phyloP scores from a whole-genome alignment of 2,113 vertebrate genomes.

The Grammatotria lemairii region DNA sequence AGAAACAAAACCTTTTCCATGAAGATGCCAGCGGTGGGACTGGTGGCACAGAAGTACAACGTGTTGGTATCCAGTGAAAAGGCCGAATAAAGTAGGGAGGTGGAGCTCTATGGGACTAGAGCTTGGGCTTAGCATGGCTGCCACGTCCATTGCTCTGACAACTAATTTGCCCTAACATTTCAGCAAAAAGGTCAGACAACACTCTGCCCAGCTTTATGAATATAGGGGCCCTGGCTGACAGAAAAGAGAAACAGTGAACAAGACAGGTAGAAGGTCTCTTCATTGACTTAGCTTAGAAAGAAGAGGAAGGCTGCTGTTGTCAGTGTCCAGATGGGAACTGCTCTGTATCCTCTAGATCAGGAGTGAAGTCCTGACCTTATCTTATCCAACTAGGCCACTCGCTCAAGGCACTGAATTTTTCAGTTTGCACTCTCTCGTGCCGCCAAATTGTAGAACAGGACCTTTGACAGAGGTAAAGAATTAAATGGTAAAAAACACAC shows the following conservation, averaged over 20 bases:
- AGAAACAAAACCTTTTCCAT: not conserved
- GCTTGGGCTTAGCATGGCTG: constrained; percentile 38
- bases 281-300: constrained; percentile 31
- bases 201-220: constrained; percentile 56
- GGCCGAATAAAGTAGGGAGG: not conserved
- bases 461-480: constrained; percentile 10
- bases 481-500: not conserved
- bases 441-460: not conserved
- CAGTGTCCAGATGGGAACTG: constrained; percentile 47
- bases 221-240: constrained; percentile 23
- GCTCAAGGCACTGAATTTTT: constrained; percentile 5
- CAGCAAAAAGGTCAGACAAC: constrained; percentile 68
- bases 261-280: constrained; percentile 48
- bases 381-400: constrained; percentile 6
- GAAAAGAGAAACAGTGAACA: constrained; percentile 18
- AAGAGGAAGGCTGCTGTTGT: constrained; percentile 20
- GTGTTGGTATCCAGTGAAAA: constrained; percentile 1
- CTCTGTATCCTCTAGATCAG: constrained; percentile 23
- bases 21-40: not conserved
- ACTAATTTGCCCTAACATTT: constrained; percentile 72
- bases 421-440: not conserved
- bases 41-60: not conserved
- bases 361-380: constrained; percentile 30
- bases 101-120: not conserved
- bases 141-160: constrained; percentile 57